These are phyloP conservation scores for Rhabditophanes sp. DNA, from an alignment of 2,888 invertebrate genomes.

Conservation along the genomic window DNA sequence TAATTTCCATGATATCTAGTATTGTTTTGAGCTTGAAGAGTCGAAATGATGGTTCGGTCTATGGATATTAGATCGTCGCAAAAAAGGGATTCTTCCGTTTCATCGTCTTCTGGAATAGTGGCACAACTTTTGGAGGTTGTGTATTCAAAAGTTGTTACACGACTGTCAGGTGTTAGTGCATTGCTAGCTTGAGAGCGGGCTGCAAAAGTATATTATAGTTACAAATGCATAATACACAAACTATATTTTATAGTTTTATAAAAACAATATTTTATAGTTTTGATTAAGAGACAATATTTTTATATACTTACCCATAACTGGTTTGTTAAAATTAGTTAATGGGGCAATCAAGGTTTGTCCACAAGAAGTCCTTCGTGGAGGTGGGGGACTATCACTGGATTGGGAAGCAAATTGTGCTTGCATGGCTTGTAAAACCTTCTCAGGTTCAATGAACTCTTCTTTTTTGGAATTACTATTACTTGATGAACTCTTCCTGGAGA, in stretches of 20 bases:
- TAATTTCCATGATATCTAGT: no score
- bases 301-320: conserved; percentile 16
- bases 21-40: no score
- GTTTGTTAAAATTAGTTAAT: no score
- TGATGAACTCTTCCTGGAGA: no score
- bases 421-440: no score
- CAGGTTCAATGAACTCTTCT: no score
- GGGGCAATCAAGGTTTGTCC: conserved; percentile 30
- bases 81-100: no score
- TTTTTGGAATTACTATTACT: no score
- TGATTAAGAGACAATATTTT: not conserved
- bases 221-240: conserved; percentile 2
- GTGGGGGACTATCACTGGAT: conserved; percentile 12
- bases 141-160: conserved; percentile 33
- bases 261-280: conserved; percentile 1
- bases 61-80: no score
- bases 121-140: conserved; percentile 38
- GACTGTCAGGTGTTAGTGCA: conserved; percentile 36
- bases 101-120: conserved; percentile 30
- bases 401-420: conserved; percentile 7
- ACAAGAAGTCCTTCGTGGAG: conserved; percentile 9
- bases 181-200: no score
- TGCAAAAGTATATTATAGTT: no score
- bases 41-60: no score
- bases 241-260: not conserved